Evolutionary conservation across 2,888 invertebrate genomes (phyloP).

Genomic region (Acanthococcus lagerstroemiae): DNA sequence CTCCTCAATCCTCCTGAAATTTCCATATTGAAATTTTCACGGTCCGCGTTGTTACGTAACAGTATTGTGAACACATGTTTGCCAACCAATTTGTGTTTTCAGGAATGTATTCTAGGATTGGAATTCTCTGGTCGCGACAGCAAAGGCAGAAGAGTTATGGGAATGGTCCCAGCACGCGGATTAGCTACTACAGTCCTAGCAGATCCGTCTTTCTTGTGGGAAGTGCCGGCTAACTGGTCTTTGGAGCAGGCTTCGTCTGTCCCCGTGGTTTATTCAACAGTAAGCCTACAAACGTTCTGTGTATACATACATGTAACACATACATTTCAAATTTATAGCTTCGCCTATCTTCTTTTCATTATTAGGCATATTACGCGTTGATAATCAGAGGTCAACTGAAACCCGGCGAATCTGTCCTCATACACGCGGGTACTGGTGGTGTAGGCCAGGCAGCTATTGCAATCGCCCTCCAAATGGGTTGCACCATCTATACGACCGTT

Average conservation of each 20-base stretch:
- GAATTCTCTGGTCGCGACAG: conserved; percentile 81
- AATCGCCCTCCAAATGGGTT: conserved; percentile 79
- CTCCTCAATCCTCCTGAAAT: too few species aligned
- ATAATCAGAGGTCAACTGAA: conserved; percentile 74
- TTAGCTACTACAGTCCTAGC: conserved; percentile 82
- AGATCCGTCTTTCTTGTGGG: conserved; percentile 76
- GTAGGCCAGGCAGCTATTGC: conserved; percentile 96
- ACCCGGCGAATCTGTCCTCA: conserved; percentile 73
- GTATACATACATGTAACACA: neutral
- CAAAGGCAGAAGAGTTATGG: conserved; percentile 75
- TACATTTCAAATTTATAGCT: too few species aligned
- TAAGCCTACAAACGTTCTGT: conserved; percentile 40
- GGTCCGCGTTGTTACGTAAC: too few species aligned
- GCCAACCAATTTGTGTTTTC: conserved; percentile 38
- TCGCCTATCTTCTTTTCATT: conserved; percentile 31
- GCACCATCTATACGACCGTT: conserved; percentile 85
- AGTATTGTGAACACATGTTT: too few species aligned
- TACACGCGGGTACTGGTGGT: conserved; percentile 92
- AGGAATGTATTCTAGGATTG: conserved; percentile 89
- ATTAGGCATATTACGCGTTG: conserved; percentile 74
- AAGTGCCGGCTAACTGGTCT: conserved; percentile 75
- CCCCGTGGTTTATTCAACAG: conserved; percentile 87
- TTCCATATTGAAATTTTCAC: too few species aligned
- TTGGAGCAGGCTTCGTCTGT: conserved; percentile 89
- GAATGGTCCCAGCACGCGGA: conserved; percentile 79